A percentile compares a stretch with the other conserved stretches of the same genome.
These are phyloP conservation scores for Hafferia zeledoni DNA, from an alignment of 2,797 vertebrate species.

Conservation along the genomic window DNA sequence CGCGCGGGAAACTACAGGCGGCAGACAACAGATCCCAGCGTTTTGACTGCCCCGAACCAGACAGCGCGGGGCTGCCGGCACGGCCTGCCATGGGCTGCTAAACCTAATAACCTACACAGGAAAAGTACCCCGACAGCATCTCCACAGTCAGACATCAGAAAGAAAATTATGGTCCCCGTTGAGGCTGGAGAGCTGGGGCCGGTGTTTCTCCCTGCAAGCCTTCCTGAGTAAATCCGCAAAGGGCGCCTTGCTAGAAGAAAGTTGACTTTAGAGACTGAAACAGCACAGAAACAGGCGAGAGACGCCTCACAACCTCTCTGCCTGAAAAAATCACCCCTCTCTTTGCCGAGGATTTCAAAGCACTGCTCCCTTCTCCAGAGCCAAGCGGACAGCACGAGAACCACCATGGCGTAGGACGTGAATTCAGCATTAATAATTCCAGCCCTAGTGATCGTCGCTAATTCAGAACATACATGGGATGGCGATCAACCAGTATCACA, in stretches of 20 bases:
- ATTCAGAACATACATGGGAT: slow-evolving; percentile 21
- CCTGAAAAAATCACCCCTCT: background rate
- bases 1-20: background rate
- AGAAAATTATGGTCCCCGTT: slow-evolving; percentile 59
- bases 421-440: slow-evolving; percentile 7
- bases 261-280: background rate
- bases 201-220: slow-evolving; percentile 1
- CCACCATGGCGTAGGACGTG: background rate
- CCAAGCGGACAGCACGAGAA: background rate
- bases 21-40: background rate
- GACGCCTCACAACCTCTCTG: background rate
- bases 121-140: slow-evolving; percentile 75
- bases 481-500: background rate
- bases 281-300: background rate
- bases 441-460: background rate
- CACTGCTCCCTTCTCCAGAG: background rate
- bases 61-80: slow-evolving; percentile 62
- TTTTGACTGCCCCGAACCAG: slow-evolving; percentile 53
- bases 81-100: slow-evolving; percentile 76
- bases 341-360: background rate
- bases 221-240: background rate
- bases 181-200: slow-evolving; percentile 57
- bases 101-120: slow-evolving; percentile 87
- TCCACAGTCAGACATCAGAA: slow-evolving; percentile 59
- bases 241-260: background rate